Evolutionary conservation across 2,113 vertebrate genomes (phyloP).

Genomic region (Sitta europaea): DNA sequence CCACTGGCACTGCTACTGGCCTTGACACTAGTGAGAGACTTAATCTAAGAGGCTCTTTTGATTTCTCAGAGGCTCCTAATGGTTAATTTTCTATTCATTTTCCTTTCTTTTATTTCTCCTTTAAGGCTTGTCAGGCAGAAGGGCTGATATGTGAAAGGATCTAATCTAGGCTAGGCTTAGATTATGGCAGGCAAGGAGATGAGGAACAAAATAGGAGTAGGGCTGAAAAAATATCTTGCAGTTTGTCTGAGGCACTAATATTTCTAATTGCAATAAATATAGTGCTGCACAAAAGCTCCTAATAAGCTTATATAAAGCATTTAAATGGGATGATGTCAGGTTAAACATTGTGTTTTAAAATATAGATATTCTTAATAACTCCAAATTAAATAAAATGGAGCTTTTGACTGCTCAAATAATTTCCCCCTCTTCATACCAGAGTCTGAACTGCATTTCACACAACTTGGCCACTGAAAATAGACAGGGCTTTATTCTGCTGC

Average conservation of each 20-base stretch:
- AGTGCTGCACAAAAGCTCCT: neutral
- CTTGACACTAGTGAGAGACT: neutral
- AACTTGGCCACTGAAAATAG: neutral
- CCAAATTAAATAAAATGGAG: neutral
- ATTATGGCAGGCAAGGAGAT: neutral
- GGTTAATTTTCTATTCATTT: neutral
- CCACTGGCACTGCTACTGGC: neutral
- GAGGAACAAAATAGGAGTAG: neutral
- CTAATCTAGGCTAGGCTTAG: neutral
- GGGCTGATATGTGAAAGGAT: neutral
- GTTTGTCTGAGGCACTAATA: neutral
- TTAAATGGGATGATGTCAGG: neutral
- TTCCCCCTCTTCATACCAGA: neutral
- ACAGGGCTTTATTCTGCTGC: neutral
- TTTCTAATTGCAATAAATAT: slow-evolving; percentile 42
- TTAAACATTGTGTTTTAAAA: neutral
- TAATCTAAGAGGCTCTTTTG: slow-evolving; percentile 17
- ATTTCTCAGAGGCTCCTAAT: neutral
- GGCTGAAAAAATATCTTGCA: neutral
- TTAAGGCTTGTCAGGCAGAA: neutral
- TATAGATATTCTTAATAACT: neutral
- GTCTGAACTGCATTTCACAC: neutral
- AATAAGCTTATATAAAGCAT: slow-evolving; percentile 35
- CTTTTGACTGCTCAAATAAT: neutral
- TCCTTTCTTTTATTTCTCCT: neutral